Evolutionary conservation across 2,888 invertebrate genomes (phyloP).

Genomic region (Tenthredo distinguenda): DNA sequence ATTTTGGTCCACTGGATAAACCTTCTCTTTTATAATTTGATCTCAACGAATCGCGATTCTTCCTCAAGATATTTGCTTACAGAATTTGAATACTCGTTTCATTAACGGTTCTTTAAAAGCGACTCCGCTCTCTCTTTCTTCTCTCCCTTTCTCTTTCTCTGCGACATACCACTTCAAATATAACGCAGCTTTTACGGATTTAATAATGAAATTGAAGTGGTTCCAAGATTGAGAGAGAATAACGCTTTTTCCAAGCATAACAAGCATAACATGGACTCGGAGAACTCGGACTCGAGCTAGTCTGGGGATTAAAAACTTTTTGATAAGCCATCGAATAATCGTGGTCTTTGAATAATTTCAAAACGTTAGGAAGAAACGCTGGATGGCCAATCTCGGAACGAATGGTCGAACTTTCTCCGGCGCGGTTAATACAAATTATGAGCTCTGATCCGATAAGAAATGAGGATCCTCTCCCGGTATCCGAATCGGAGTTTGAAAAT

Average conservation of each 20-base stretch:
- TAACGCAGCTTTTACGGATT: background rate
- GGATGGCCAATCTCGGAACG: background rate
- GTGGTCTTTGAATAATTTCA: background rate
- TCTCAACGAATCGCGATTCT: background rate
- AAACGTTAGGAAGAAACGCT: background rate
- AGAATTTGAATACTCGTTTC: background rate
- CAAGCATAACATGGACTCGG: background rate
- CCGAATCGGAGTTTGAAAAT: background rate
- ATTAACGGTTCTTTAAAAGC: background rate
- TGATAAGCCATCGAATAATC: background rate
- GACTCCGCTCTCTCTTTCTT: background rate
- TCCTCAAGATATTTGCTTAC: background rate
- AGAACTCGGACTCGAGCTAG: too few species aligned
- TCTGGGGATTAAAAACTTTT: background rate
- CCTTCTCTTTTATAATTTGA: background rate
- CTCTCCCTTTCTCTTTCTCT: background rate
- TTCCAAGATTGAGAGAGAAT: background rate
- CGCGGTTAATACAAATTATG: background rate
- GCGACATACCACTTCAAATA: background rate
- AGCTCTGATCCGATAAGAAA: background rate
- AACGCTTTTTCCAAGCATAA: background rate
- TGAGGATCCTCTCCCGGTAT: background rate
- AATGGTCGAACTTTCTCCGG: background rate
- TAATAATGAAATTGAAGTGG: background rate
- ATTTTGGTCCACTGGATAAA: background rate